phyloP scores from a whole-genome alignment of 1,140 invertebrate species.

The Cyrtorhinus lividipennis region DNA sequence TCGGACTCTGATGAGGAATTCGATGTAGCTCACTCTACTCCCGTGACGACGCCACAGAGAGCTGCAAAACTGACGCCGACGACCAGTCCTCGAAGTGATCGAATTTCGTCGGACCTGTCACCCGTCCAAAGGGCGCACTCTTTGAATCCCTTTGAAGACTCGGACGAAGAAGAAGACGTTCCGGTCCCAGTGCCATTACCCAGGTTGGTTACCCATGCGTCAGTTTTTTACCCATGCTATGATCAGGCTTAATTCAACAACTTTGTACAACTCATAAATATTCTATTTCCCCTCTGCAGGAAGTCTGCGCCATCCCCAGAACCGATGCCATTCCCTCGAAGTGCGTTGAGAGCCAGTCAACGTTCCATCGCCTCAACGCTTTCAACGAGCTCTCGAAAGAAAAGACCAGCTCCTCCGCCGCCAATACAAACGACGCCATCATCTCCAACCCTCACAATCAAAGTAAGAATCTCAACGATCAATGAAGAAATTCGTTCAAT shows the following conservation, averaged over 20 bases:
- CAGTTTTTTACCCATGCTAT: too few species aligned
- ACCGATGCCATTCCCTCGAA: conserved; percentile 20
- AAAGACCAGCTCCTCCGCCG: conserved; percentile 51
- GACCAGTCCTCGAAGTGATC: neutral
- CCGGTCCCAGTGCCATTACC: conserved; percentile 22
- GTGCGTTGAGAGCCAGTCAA: conserved; percentile 27
- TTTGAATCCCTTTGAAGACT: conserved; percentile 52
- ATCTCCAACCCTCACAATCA: conserved; percentile 1
- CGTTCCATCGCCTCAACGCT: conserved; percentile 32
- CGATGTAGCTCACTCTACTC: neutral
- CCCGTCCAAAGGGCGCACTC: neutral
- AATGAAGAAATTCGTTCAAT: too few species aligned
- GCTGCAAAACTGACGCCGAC: neutral
- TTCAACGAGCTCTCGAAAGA: conserved; percentile 37
- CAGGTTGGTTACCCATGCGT: conserved; percentile 21
- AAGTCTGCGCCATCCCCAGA: neutral
- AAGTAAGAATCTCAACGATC: conserved; percentile 10
- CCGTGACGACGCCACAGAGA: neutral
- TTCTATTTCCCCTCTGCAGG: neutral
- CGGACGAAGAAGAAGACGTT: conserved; percentile 40
- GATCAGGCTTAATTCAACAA: neutral
- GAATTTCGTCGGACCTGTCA: conserved; percentile 26
- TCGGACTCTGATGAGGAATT: conserved; percentile 45
- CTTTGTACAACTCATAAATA: neutral
- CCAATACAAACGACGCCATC: conserved; percentile 35